Base-by-base conservation (phyloP, 2,113 vertebrate species). In the Gila orcuttii region DNA sequence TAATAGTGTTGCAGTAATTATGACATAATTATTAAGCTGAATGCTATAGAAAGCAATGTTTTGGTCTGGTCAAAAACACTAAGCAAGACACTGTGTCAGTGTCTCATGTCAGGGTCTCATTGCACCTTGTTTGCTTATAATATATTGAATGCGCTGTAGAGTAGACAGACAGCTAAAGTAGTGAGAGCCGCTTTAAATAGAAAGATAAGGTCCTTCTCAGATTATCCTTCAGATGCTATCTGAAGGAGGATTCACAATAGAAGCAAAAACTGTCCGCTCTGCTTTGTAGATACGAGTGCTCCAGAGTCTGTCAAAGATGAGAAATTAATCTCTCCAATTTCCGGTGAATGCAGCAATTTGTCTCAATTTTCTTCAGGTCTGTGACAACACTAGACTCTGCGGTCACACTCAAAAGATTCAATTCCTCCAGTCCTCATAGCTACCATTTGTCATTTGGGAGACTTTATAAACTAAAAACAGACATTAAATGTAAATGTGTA, bases 281-380 rank as follows among this genome's bases (percentile, higher is more conserved):
- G 79, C 82, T 69, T 71, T 82, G 79, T 85, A 25, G 47, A 82
- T n/a, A 85, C 4, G 81, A 86, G 36, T 39, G 62, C 19, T 19
- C 12, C 12, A 15, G 59, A 64, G 36, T 31, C 42, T 82, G 83
- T 87, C 85, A 62, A 80, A 86, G 23, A 66, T 64, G 47, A 84
- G 71, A 87, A 85, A 88, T 87, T 36, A 74, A 88, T 86, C 68
- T 71, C 33, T 89, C 71, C 69, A 50, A 36, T 87, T 87, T 79
- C 57, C 7, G 25, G 33, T 21, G 39, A 86, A 69, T 25, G 31
- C 33, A 84, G 83, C 68, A 75, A 82, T 87, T 90, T 86, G 79
- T 87, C 87, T 88, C 55, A 81, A 86, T 89, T 79, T 89, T 89
- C 62, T 47, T 66, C 55, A 45, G 11, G 52, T 59, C 55, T 57